Base-by-base conservation (phyloP, 2,888 invertebrate genomes). In the Octonoba sinensis region DNA sequence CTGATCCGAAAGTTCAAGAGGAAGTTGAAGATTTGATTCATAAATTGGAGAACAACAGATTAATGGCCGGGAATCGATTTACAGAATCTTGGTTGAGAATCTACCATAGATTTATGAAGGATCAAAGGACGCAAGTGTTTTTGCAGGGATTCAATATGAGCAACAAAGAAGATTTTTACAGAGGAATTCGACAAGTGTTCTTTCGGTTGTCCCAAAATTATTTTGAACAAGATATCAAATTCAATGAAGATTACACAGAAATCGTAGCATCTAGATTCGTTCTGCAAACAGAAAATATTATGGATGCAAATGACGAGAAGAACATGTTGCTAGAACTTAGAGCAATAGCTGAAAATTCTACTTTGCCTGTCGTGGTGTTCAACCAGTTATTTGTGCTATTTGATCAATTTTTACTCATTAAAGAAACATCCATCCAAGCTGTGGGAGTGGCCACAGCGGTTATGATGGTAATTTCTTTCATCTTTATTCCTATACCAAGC, bases 351-450 rank as follows among this genome's bases (percentile, higher is more conserved):
- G 89, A 91, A 12, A 92, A 93, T 54, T 94, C 95, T 0, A 91
- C 86, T 93, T 88, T 96, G 12, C 96, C 96, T 87, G 95, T 93
- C 72, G 95, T 95, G 36, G 96, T 97, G 2, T 97, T 96, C 88
- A 96, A 97, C 90, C 96, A 97, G 0, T 96, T 96, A 88, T 97
- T 97, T 88, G 95, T 97, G 15, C 96, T 96, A 90, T 97, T 97
- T 87, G 97, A 97, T 85, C 92, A 95, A 91, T 96, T 96, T 88
- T 94, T 96, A 87, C 91, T 96, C 72, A 96, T 96, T 22, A 92
- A 93, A 70, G 95, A 95, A 0, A 94, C 94, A 4, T 95, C 95
- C 3, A 91, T 96, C 36, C 96, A 96, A 87, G 94, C 95, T 86
- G 94, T 97, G 90, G 91, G 94, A 62, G 93, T 96, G 85, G 97